Percentiles rank a stretch among this genome's conserved stretches.
Conservation (phyloP, 23 tunicate genomes). For the Ascidia mentula region DNA sequence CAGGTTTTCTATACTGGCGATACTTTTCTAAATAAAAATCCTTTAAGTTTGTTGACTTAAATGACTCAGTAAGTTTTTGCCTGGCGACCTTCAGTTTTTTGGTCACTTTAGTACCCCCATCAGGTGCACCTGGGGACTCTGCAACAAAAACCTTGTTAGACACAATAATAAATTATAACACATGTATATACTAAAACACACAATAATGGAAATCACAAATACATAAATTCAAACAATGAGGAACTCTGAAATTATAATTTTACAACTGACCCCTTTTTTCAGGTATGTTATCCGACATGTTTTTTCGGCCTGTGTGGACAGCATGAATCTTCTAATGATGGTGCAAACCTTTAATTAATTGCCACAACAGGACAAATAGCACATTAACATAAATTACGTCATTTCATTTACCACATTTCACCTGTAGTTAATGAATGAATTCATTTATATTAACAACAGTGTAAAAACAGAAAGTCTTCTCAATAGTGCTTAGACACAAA, state of each 20-base stretch:
- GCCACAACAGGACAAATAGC: slow-evolving; percentile 6
- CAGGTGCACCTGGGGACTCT: slow-evolving; percentile 43
- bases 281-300: not conserved
- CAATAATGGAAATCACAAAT: too few species aligned
- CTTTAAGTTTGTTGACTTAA: slow-evolving; percentile 39
- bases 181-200: not conserved
- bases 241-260: not conserved
- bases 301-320: not conserved
- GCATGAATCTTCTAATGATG: not conserved
- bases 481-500: too few species aligned
- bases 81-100: slow-evolving; percentile 52
- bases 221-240: not conserved
- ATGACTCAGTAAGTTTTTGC: slow-evolving; percentile 54
- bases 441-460: too few species aligned
- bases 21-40: slow-evolving; percentile 70
- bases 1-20: slow-evolving; percentile 26
- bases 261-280: not conserved
- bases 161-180: not conserved
- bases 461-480: too few species aligned
- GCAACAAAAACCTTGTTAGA: not conserved
- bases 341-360: not conserved
- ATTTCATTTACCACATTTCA: not conserved
- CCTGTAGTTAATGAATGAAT: too few species aligned
- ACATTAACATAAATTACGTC: not conserved
- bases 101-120: slow-evolving; percentile 36